A percentile compares a stretch with the other conserved stretches of the same genome.
Conservation (phyloP, 2,888 invertebrate genomes). For the Eupithecia insigniata region DNA sequence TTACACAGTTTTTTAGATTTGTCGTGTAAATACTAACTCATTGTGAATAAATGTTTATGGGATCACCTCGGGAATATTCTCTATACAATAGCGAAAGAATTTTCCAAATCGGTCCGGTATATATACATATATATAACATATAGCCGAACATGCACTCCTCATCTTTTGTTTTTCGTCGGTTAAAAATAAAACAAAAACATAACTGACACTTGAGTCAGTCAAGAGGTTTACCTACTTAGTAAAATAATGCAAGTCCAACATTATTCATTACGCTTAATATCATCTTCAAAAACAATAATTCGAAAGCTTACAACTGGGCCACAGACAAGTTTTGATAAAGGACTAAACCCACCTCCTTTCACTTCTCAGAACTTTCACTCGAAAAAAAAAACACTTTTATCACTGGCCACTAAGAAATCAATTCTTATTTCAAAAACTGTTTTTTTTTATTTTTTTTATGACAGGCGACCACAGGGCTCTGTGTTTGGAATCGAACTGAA, state of each 20-base stretch:
- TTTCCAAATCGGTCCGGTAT: no score
- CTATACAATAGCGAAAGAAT: no score
- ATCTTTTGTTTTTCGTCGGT: not conserved
- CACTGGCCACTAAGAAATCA: conserved; percentile 33
- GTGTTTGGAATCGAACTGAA: conserved; percentile 61
- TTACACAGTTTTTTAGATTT: no score
- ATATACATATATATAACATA: no score
- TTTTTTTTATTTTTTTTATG: conserved; percentile 47
- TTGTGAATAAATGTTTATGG: no score
- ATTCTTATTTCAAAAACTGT: conserved; percentile 38
- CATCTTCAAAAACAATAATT: conserved; percentile 28
- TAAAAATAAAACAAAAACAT: not conserved
- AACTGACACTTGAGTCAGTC: not conserved
- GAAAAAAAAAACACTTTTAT: conserved; percentile 40
- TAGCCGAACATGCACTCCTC: no score
- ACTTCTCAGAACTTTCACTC: conserved; percentile 81
- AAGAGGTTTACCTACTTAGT: not conserved
- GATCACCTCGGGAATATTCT: no score
- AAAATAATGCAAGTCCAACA: not conserved
- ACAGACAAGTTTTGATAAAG: conserved; percentile 49
- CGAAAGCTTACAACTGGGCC: conserved; percentile 41
- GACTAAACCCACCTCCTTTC: conserved; percentile 73
- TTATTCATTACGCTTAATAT: not conserved
- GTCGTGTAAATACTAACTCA: no score
- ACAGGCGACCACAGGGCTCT: conserved; percentile 52